Evolutionary conservation across 1,140 invertebrate genomes (phyloP).

Genomic region (Trinorchestia longiramus): DNA sequence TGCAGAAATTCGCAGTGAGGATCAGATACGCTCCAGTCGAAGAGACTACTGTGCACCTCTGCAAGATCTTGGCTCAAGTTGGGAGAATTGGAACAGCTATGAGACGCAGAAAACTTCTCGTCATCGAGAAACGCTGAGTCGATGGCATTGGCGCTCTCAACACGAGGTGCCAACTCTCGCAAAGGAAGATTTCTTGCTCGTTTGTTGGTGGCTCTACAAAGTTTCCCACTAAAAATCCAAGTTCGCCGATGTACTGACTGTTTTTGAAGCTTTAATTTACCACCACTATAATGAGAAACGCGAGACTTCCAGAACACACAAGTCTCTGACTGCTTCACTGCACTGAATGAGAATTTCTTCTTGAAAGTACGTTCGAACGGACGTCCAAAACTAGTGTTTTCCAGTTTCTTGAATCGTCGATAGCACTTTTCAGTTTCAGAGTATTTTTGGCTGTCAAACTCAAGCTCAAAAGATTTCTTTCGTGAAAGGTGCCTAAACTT

Average conservation of each 20-base stretch:
- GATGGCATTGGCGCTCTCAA: not conserved
- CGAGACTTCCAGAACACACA: not conserved
- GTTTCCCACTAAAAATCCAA: not conserved
- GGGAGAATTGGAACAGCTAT: not conserved
- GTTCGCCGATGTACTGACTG: not conserved
- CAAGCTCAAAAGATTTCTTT: not conserved
- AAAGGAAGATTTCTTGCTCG: conserved; percentile 12
- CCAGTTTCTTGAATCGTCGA: conserved; percentile 17
- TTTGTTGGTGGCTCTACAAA: not conserved
- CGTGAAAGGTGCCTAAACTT: not conserved
- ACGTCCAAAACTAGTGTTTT: not conserved
- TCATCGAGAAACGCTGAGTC: not conserved
- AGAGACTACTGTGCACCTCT: not conserved
- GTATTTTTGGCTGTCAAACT: not conserved
- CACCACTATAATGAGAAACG: not conserved
- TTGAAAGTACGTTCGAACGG: not conserved
- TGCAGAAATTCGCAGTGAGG: not conserved
- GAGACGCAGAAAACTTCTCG: not conserved
- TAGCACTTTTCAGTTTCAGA: not conserved
- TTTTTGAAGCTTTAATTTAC: not conserved
- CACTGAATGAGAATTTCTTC: not conserved
- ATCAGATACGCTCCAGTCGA: not conserved
- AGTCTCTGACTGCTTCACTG: not conserved
- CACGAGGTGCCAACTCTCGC: not conserved
- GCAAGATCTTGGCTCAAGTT: not conserved